Conservation (phyloP, 2,113 vertebrate species). For the Cyprinodon tularosa region DNA sequence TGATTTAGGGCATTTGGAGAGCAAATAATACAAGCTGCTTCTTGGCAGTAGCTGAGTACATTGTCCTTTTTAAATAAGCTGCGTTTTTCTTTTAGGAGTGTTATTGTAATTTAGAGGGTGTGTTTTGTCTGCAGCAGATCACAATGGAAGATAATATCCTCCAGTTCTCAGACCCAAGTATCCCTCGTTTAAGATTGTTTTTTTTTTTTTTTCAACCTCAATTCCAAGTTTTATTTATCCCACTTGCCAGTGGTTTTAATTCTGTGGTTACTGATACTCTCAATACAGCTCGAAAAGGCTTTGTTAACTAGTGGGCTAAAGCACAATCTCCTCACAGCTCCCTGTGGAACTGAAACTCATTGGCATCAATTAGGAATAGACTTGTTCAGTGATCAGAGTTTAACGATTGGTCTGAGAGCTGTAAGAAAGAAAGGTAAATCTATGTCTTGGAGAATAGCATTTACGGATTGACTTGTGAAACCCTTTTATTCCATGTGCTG, state of each 20-base stretch:
- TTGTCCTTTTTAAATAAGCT: background rate
- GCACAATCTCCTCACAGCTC: slow-evolving; percentile 46
- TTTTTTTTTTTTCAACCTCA: background rate
- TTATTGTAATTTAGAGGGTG: background rate
- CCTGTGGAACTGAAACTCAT: slow-evolving; percentile 64
- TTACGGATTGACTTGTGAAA: slow-evolving; percentile 68
- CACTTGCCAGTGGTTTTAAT: background rate
- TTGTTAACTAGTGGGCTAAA: slow-evolving; percentile 35
- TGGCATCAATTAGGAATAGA: slow-evolving; percentile 77
- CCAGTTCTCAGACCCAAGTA: background rate
- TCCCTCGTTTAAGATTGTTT: background rate
- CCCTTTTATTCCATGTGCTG: slow-evolving; percentile 61
- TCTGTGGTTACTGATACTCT: background rate
- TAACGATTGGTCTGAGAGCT: slow-evolving; percentile 72
- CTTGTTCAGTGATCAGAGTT: slow-evolving; percentile 72
- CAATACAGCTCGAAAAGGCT: slow-evolving; percentile 27
- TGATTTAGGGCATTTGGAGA: background rate
- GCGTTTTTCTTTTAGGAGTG: no score
- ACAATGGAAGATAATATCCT: background rate
- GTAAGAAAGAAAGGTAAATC: slow-evolving; percentile 69
- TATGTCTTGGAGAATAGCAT: slow-evolving; percentile 53
- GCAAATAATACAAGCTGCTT: slow-evolving; percentile 1
- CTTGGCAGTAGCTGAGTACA: background rate
- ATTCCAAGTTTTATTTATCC: background rate
- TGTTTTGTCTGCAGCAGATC: background rate